A percentile compares a stretch with the other conserved stretches of the same genome.
These are phyloP conservation scores for Lasioglossum pauxillum DNA, from an alignment of 2,888 invertebrate genomes.

Conservation along the genomic window DNA sequence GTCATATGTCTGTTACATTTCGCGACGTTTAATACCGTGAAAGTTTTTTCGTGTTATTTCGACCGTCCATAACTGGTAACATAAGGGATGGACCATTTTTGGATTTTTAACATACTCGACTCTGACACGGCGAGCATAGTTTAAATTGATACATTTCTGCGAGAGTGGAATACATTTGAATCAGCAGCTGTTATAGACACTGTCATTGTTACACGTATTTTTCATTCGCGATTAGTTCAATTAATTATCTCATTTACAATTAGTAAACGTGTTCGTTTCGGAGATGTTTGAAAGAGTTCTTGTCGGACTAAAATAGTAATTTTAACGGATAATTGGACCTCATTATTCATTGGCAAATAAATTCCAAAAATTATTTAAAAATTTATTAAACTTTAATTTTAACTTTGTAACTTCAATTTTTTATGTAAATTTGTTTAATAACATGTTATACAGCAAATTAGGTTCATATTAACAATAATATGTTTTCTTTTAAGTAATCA, in stretches of 20 bases:
- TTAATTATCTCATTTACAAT: background rate
- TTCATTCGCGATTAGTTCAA: background rate
- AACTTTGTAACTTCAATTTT: too few species aligned
- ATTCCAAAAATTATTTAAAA: background rate
- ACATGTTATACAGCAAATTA: background rate
- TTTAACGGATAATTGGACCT: background rate
- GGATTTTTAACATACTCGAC: background rate
- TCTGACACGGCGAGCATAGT: background rate
- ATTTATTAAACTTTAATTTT: too few species aligned
- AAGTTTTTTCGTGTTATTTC: background rate
- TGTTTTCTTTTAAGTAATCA: too few species aligned
- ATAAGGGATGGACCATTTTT: background rate
- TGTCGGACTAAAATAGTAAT: background rate
- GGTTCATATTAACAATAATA: too few species aligned
- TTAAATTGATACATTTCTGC: background rate
- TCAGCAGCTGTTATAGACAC: background rate
- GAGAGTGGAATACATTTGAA: background rate
- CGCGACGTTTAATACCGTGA: conserved; percentile 1
- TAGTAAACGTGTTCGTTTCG: background rate
- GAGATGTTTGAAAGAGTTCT: background rate
- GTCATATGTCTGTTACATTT: background rate
- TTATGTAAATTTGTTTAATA: background rate
- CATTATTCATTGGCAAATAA: background rate
- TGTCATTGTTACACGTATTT: background rate
- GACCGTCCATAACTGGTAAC: background rate